phyloP scores from a whole-genome alignment of 2,113 vertebrate species.

The Phrynocephalus versicolor region DNA sequence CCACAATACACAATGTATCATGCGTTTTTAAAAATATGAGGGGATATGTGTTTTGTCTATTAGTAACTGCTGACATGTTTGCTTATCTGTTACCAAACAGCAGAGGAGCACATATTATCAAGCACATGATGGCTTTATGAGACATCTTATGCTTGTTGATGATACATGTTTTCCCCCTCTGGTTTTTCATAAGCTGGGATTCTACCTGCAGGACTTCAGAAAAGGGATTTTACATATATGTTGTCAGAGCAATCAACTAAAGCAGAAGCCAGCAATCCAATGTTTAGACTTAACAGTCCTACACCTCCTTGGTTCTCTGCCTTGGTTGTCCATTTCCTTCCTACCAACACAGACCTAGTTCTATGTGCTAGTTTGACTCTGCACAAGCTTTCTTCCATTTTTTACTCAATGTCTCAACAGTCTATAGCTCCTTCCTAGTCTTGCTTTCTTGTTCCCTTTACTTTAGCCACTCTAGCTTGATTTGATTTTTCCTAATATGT shows the following conservation, averaged over 20 bases:
- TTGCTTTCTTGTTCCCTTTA: not conserved
- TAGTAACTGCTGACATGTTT: slow-evolving; percentile 57
- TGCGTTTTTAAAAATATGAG: slow-evolving; percentile 38
- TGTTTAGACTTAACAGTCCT: not conserved
- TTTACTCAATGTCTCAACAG: not conserved
- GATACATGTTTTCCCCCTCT: slow-evolving; percentile 31
- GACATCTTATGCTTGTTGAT: slow-evolving; percentile 32
- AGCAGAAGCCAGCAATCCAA: not conserved
- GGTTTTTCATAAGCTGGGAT: slow-evolving; percentile 20
- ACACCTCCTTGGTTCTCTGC: not conserved
- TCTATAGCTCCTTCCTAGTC: not conserved
- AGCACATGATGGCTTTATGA: slow-evolving; percentile 56
- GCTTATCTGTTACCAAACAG: slow-evolving; percentile 37
- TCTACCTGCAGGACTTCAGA: not conserved
- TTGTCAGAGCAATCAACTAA: not conserved
- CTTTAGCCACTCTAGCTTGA: too few species aligned
- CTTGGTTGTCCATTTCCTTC: not conserved
- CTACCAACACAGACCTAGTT: not conserved
- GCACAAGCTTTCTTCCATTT: not conserved
- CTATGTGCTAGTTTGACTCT: not conserved
- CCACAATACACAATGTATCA: slow-evolving; percentile 27
- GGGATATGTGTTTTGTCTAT: slow-evolving; percentile 38
- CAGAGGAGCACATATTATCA: slow-evolving; percentile 41
- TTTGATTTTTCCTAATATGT: too few species aligned
- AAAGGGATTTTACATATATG: not conserved